phyloP scores from a whole-genome alignment of 1,140 invertebrate species.

The Eurytemora carolleeae region DNA sequence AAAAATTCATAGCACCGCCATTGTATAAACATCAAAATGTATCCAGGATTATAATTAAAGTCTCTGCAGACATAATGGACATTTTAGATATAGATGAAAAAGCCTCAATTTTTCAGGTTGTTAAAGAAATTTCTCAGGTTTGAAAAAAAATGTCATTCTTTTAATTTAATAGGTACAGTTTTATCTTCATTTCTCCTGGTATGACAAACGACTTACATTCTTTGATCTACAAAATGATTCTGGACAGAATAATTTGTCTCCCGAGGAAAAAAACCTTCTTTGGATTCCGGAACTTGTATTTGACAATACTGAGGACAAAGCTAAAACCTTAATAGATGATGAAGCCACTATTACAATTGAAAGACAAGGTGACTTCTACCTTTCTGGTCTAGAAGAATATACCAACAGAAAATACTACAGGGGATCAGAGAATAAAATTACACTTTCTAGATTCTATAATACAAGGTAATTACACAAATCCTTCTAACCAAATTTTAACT shows the following conservation, averaged over 20 bases:
- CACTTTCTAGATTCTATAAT: background rate
- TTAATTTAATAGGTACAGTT: too few relatives aligned
- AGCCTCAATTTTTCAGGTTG: background rate
- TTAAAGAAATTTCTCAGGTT: background rate
- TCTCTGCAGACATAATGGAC: background rate
- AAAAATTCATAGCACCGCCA: background rate
- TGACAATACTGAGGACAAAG: background rate
- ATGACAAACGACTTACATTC: background rate
- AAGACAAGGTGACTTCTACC: too few relatives aligned
- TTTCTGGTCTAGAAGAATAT: background rate
- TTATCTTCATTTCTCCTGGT: too few relatives aligned
- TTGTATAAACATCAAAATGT: background rate
- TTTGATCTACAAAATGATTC: background rate
- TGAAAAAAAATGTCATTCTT: too few relatives aligned
- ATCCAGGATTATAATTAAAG: background rate
- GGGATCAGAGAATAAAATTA: background rate
- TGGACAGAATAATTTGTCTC: background rate
- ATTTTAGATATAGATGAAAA: background rate
- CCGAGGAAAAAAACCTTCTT: background rate
- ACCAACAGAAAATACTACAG: background rate
- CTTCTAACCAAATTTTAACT: background rate
- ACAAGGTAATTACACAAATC: background rate
- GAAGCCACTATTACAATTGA: background rate
- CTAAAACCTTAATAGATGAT: background rate
- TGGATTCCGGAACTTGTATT: background rate